Conservation (phyloP, 2,888 invertebrate species). For the Drosophila yooni region DNA sequence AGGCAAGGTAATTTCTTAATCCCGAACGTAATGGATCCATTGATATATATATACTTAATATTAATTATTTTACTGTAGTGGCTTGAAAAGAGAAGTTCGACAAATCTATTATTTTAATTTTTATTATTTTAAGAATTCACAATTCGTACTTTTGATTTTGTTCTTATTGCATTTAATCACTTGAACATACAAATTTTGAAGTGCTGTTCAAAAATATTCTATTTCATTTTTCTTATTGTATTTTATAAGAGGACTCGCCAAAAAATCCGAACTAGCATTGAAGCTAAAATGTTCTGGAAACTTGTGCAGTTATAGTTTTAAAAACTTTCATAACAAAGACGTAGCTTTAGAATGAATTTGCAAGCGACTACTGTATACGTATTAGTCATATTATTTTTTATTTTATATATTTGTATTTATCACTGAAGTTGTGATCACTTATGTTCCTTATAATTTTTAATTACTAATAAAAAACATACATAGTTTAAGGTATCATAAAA, state of each 20-base stretch:
- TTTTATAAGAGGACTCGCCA: background rate
- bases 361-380: background rate
- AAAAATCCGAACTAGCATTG: background rate
- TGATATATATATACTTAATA: background rate
- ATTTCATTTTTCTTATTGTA: background rate
- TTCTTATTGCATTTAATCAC: background rate
- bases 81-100: background rate
- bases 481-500: background rate
- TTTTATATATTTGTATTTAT: background rate
- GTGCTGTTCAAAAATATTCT: background rate
- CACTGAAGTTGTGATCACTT: background rate
- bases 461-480: background rate
- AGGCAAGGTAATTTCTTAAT: too few species aligned
- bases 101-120: background rate
- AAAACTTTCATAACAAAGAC: background rate
- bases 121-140: background rate
- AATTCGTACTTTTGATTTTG: background rate
- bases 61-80: background rate
- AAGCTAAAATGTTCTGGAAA: background rate
- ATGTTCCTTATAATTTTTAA: background rate
- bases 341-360: background rate
- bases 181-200: background rate
- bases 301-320: background rate
- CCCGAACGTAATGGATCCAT: too few species aligned
- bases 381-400: background rate